Conservation (phyloP, 2,113 vertebrate genomes). For the Centropus bengalensis region DNA sequence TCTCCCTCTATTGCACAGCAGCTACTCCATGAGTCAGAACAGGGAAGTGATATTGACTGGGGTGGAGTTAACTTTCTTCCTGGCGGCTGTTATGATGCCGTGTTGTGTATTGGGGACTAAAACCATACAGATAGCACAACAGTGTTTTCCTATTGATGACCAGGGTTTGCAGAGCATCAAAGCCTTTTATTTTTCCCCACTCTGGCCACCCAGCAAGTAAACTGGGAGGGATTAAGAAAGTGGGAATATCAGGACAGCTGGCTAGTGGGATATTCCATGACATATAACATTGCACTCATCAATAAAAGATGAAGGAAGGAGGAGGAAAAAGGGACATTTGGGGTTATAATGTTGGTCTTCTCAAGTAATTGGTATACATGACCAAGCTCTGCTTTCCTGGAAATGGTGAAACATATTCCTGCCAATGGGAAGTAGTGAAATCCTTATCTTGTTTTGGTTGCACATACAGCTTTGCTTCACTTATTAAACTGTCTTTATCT, state of each 20-base stretch:
- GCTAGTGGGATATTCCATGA: not conserved
- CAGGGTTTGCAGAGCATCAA: not conserved
- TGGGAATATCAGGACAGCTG: not conserved
- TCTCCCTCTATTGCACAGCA: not conserved
- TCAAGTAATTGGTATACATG: not conserved
- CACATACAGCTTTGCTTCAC: not conserved
- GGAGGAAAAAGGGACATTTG: not conserved
- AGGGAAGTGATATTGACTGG: not conserved
- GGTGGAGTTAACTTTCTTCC: not conserved
- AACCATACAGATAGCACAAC: not conserved
- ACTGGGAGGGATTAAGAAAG: not conserved
- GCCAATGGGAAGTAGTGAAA: not conserved
- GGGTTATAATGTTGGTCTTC: not conserved
- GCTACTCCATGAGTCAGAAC: rapidly evolving
- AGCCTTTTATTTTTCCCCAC: not conserved
- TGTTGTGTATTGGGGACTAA: not conserved
- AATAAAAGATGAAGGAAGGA: not conserved
- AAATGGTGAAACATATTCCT: not conserved
- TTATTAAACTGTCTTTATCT: not conserved
- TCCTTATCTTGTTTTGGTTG: not conserved
- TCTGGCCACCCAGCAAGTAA: not conserved
- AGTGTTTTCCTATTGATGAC: not conserved
- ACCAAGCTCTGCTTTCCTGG: not conserved
- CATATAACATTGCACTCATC: rapidly evolving
- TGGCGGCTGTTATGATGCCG: not conserved